Evolutionary conservation across 2,797 vertebrate species (phyloP).

Genomic region (Neomorphus geoffroyi): DNA sequence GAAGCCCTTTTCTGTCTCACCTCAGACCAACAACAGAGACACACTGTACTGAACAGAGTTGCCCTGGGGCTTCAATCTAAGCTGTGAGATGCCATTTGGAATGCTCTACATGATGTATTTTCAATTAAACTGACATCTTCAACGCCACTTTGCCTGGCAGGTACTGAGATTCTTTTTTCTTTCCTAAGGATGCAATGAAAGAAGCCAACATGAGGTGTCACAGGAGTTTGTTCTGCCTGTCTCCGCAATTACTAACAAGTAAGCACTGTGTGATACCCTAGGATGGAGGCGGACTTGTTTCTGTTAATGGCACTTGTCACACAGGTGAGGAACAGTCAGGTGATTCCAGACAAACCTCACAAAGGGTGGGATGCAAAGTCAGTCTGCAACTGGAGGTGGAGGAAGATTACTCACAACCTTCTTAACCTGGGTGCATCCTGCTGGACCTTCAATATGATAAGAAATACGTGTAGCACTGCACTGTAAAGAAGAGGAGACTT

Average conservation of each 20-base stretch:
- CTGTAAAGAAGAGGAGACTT: background rate
- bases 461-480: background rate
- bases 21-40: background rate
- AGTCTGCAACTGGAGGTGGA: background rate
- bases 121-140: background rate
- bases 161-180: background rate
- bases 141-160: background rate
- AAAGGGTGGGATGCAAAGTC: background rate
- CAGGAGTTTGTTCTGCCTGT: background rate
- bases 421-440: background rate
- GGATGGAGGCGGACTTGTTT: background rate
- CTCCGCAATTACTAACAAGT: background rate
- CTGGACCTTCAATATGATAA: background rate
- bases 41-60: background rate
- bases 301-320: background rate
- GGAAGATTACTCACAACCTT: background rate
- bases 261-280: background rate
- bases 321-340: background rate
- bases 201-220: background rate
- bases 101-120: conserved; percentile 3
- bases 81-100: background rate
- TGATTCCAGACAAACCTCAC: background rate
- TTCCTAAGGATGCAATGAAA: background rate
- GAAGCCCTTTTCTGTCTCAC: background rate
- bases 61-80: background rate